Evolutionary conservation across 2,888 invertebrate species (phyloP).

Genomic region (Pristionchus mayeri): DNA sequence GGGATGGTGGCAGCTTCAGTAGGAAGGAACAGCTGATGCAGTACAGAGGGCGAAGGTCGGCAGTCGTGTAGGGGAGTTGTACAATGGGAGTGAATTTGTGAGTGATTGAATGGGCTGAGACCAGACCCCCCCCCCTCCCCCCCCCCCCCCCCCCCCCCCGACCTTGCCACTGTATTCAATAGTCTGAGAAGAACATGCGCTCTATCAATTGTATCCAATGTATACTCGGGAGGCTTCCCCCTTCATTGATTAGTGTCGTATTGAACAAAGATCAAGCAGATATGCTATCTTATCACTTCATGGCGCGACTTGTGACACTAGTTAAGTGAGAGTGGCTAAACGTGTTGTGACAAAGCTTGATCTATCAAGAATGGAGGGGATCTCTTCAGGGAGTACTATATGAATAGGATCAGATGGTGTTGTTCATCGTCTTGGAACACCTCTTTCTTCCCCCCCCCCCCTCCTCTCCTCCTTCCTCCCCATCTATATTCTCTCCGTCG

Average conservation of each 20-base stretch:
- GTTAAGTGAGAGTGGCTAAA: background rate
- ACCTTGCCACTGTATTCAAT: slow-evolving; percentile 36
- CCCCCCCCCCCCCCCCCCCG: background rate
- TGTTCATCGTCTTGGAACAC: background rate
- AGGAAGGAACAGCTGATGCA: slow-evolving; percentile 25
- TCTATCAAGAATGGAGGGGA: slow-evolving; percentile 20
- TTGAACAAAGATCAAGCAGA: background rate
- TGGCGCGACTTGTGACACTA: background rate
- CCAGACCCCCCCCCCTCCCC: slow-evolving; percentile 5
- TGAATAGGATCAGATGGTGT: background rate
- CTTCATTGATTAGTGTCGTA: background rate
- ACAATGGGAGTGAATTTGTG: slow-evolving; percentile 34
- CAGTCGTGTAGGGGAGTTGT: slow-evolving; percentile 13
- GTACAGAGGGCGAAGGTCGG: slow-evolving; percentile 10
- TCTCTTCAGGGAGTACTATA: background rate
- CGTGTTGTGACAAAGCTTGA: slow-evolving; percentile 41
- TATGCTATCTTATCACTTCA: background rate
- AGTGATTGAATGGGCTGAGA: slow-evolving; percentile 39
- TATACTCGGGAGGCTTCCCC: background rate
- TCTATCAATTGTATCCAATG: background rate
- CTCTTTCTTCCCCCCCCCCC: slow-evolving; percentile 11
- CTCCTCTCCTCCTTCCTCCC: background rate
- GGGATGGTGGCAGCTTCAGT: no score
- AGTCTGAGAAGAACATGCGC: background rate
- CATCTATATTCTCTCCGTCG: slow-evolving; percentile 28